Conservation (phyloP, 2,888 invertebrate species). For the Terebella lapidaria region DNA sequence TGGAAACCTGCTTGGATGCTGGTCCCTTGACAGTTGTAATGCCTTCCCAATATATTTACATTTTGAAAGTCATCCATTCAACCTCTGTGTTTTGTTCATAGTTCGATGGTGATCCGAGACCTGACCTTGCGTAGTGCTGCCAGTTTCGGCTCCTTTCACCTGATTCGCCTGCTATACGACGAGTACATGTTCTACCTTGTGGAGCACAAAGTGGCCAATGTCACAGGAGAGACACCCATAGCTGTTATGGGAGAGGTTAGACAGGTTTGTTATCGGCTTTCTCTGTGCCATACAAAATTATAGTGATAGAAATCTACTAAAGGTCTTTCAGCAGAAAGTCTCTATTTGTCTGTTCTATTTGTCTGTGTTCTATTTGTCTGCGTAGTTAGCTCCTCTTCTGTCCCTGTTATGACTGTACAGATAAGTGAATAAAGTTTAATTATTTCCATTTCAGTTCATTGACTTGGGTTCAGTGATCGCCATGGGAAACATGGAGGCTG, state of each 20-base stretch:
- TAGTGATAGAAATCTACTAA: neutral
- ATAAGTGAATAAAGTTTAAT: too few relatives aligned
- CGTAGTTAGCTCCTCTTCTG: too few relatives aligned
- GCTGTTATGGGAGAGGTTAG: conserved; percentile 72
- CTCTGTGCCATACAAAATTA: neutral
- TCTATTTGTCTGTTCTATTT: too few relatives aligned
- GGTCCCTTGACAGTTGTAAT: too few relatives aligned
- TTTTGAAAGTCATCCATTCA: too few relatives aligned
- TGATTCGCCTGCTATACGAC: conserved; percentile 93
- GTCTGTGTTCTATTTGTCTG: too few relatives aligned
- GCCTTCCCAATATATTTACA: too few relatives aligned
- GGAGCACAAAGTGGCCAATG: conserved; percentile 91
- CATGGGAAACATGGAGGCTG: conserved; percentile 12
- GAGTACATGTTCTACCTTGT: conserved; percentile 99
- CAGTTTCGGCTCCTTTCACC: conserved; percentile 97
- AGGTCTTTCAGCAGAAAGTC: too few relatives aligned
- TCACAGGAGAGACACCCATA: conserved; percentile 85
- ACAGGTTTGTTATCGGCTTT: neutral
- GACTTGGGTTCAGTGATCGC: conserved; percentile 18
- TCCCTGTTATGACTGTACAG: too few relatives aligned
- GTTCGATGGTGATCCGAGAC: conserved; percentile 96
- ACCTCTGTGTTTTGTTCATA: conserved; percentile 44
- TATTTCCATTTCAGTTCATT: conserved; percentile 17
- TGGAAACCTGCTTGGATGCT: too few relatives aligned
- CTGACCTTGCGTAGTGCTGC: conserved; percentile 92